Conservation (phyloP, 2,888 invertebrate species). For the Cataglyphis rosenhaueri region DNA sequence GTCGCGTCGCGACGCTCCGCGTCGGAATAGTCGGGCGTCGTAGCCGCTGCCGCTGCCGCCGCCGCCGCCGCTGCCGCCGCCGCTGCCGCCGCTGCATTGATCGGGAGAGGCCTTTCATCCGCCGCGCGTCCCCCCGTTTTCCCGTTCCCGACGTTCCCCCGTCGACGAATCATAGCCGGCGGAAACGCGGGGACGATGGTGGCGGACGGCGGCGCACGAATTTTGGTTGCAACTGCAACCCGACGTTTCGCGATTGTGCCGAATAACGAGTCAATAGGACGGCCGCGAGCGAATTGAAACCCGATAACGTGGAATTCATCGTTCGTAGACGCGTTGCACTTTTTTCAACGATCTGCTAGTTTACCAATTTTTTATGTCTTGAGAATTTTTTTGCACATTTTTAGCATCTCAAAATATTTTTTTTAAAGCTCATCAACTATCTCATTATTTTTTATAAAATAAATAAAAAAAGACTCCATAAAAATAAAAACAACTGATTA, state of each 20-base stretch:
- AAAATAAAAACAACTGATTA: background rate
- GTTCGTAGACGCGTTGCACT: background rate
- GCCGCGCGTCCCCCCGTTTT: constrained; percentile 35
- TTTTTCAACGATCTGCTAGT: constrained; percentile 3
- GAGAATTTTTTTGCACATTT: background rate
- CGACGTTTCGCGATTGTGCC: constrained; percentile 48
- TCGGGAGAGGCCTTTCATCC: constrained; percentile 79
- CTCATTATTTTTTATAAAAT: background rate
- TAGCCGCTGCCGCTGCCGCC: constrained; percentile 82
- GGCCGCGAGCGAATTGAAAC: constrained; percentile 48
- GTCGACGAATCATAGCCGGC: constrained; percentile 61
- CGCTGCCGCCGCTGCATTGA: constrained; percentile 83
- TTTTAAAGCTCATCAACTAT: background rate
- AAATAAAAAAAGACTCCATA: background rate
- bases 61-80: constrained; percentile 82
- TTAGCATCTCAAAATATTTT: background rate
- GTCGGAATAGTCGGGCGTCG: constrained; percentile 79
- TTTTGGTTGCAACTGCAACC: constrained; percentile 52
- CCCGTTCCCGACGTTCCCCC: constrained; percentile 31
- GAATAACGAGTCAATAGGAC: constrained; percentile 46
- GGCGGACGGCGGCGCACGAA: constrained; percentile 26
- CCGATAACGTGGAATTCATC: constrained; percentile 51
- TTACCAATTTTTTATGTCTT: background rate
- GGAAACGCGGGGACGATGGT: constrained; percentile 33
- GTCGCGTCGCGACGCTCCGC: constrained; percentile 50